Evolutionary conservation across 2,113 vertebrate species (phyloP), one percentile per base, ranked within the genome.

Genomic region (Psophia crepitans): DNA sequence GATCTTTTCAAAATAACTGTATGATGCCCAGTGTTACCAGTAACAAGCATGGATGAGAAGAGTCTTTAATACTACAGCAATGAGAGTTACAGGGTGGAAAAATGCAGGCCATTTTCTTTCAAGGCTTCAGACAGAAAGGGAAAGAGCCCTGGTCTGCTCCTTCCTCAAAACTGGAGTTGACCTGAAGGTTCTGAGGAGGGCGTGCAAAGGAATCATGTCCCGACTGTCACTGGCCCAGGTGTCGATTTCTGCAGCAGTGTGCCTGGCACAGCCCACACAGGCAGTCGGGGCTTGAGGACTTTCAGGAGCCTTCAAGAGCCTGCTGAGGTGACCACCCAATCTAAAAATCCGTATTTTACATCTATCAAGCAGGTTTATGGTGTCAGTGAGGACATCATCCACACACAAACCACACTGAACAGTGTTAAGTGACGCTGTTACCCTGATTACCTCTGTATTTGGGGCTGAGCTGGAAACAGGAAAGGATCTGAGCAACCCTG

Each of bases 201-300:
- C 12, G 49, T 6, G 28, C 12, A 35, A 73, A 81, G 23, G 83
- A 74, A 71, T 39, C 18, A 43, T 8, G 27, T 35, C 18, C 20
- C 54, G 77, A 39, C 0, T 3, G 12, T 24, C 8, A 44, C 0
- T 0, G 19, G 9, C 8, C 5, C 7, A 54, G 18, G 11, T 12
- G 30, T 17, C 30, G 28, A 46, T n/a, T 77, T 53, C 27, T 79
- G 24, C 18, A 71, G 23, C 51, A 70, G 23, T 32, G 4, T 5
- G 27, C 35, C 20, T 28, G 11, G 30, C 3, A 2, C 24, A 57
- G 20, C 10, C 14, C 37, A 64, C 3, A 27, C 4, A 6, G 41
- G 18, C 8, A 44, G 20, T 1, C 0, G 1, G 8, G 23, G 11
- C 6, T 15, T 1, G 2, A 56, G 23, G 18, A 53, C 14, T 19